A percentile compares a stretch with the other conserved stretches of the same genome.
These are phyloP conservation scores for Zootoca vivipara DNA, from an alignment of 2,113 vertebrate genomes.

Conservation along the genomic window DNA sequence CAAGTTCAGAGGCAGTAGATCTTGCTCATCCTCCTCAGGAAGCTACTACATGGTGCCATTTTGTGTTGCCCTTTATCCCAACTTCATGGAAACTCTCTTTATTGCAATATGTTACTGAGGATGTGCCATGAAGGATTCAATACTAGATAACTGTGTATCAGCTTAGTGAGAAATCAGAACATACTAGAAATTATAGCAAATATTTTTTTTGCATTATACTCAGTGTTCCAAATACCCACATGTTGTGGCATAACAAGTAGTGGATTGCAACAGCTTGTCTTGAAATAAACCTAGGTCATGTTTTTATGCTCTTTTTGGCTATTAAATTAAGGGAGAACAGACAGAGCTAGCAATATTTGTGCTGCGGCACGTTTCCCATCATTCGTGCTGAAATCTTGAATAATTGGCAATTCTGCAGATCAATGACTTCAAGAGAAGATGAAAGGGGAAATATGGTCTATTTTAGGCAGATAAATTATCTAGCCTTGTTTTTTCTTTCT, in stretches of 20 bases:
- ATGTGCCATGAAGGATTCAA: neutral
- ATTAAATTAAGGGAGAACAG: neutral
- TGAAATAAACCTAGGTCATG: neutral
- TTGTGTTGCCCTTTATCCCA: neutral
- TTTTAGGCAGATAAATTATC: neutral
- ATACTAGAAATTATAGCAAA: too few species aligned
- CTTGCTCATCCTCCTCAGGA: neutral
- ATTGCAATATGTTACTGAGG: neutral
- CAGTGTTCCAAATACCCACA: neutral
- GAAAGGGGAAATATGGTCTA: neutral
- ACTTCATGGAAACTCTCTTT: neutral
- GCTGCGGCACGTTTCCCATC: neutral
- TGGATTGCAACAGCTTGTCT: neutral
- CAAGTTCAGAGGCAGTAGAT: too few species aligned
- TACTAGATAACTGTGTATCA: neutral
- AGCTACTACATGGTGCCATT: neutral
- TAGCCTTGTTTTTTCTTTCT: slow-evolving; percentile 18
- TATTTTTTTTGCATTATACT: neutral
- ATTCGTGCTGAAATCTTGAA: neutral
- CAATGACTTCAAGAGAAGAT: neutral
- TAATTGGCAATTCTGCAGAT: neutral
- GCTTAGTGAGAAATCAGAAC: neutral
- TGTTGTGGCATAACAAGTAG: neutral
- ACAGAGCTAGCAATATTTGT: neutral
- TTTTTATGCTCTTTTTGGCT: neutral